Percentiles rank a stretch among this genome's conserved stretches.
phyloP scores from a whole-genome alignment of 2,888 invertebrate genomes.

The Napeogenes inachia region DNA sequence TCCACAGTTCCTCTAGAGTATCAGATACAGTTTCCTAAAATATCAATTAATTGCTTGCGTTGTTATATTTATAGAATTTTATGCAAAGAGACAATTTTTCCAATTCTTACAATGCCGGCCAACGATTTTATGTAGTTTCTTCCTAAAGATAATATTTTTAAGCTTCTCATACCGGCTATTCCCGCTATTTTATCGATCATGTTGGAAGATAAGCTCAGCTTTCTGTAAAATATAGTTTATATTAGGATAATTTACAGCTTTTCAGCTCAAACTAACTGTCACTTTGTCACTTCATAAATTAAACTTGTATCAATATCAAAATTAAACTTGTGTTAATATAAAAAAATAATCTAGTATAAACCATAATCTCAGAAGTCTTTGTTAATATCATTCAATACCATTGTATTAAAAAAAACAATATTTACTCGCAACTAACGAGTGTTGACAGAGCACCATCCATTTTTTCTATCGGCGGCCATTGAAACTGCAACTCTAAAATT shows the following conservation, averaged over 20 bases:
- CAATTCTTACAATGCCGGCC: conserved; percentile 82
- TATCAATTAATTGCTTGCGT: conserved; percentile 1
- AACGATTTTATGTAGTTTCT: conserved; percentile 93
- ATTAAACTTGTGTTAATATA: too few species aligned
- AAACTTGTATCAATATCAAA: too few species aligned
- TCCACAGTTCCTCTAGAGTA: conserved; percentile 94
- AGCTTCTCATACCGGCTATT: conserved; percentile 86
- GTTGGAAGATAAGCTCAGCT: conserved; percentile 93
- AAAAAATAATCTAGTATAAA: too few species aligned
- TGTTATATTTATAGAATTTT: too few species aligned
- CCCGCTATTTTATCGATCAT: conserved; percentile 96
- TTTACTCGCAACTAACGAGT: conserved; percentile 86
- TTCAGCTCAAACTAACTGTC: conserved; percentile 34
- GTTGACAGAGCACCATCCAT: conserved; percentile 93
- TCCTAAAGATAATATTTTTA: conserved; percentile 89
- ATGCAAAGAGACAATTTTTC: too few species aligned
- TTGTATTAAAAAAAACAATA: conserved; percentile 12
- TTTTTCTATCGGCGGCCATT: conserved; percentile 95
- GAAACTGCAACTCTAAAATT: conserved; percentile 89
- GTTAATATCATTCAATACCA: too few species aligned
- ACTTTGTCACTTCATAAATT: not conserved
- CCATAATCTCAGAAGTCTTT: too few species aligned
- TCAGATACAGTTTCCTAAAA: conserved; percentile 89
- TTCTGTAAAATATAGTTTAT: conserved; percentile 69
- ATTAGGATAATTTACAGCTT: not conserved